Conservation (phyloP, 2,888 invertebrate species). For the Pristionchus entomophagus region DNA sequence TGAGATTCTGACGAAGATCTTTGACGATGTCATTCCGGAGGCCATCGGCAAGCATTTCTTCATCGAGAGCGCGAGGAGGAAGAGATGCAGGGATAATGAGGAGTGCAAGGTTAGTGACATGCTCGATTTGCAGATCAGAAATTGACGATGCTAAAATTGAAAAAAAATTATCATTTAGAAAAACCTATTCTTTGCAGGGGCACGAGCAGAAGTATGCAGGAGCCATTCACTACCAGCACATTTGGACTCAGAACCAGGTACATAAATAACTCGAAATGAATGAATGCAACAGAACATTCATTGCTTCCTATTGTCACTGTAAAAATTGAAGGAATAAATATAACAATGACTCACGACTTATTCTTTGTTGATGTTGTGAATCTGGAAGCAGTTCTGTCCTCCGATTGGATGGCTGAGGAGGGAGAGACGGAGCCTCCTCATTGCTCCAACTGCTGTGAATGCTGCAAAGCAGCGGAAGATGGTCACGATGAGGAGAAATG, state of each 20-base stretch:
- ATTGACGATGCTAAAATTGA: too few relatives aligned
- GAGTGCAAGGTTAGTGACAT: not conserved
- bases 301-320: not conserved
- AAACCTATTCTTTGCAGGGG: not conserved
- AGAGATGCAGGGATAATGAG: not conserved
- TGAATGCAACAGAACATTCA: too few relatives aligned
- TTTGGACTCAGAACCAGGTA: not conserved
- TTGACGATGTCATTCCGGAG: not conserved
- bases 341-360: too few relatives aligned
- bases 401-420: not conserved
- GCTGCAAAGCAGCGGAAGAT: not conserved
- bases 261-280: too few relatives aligned
- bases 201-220: not conserved
- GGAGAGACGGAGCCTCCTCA: not conserved
- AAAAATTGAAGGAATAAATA: not conserved
- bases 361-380: not conserved
- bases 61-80: not conserved
- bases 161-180: too few relatives aligned
- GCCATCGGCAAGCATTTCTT: not conserved
- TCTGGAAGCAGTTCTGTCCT: not conserved
- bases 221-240: not conserved
- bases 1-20: slow-evolving; percentile 3
- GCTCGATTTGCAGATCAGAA: too few relatives aligned
- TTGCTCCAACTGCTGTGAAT: not conserved
- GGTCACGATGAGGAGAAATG: not conserved